phyloP scores from a whole-genome alignment of 2,888 invertebrate genomes.

The Diarsia rubi region DNA sequence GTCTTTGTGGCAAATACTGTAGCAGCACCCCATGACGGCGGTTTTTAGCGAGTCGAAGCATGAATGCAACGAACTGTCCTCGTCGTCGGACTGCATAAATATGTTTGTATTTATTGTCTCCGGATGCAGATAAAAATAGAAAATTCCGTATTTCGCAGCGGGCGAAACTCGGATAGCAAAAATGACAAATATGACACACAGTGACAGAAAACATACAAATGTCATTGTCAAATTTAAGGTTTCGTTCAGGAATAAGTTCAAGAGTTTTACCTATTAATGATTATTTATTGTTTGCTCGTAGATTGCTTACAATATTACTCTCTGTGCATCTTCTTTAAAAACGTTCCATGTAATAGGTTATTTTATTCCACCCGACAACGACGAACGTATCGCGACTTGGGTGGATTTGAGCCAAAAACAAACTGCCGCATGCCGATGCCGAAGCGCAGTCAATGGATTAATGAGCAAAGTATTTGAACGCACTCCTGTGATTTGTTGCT shows the following conservation, averaged over 20 bases:
- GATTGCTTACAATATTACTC: neutral
- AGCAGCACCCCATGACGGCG: slow-evolving; percentile 93
- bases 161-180: slow-evolving; percentile 66
- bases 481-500: slow-evolving; percentile 3
- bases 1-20: slow-evolving; percentile 94
- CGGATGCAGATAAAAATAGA: slow-evolving; percentile 85
- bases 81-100: slow-evolving; percentile 89
- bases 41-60: slow-evolving; percentile 88
- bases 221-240: slow-evolving; percentile 22
- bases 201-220: slow-evolving; percentile 13
- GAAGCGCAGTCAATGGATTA: neutral
- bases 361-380: neutral
- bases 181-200: slow-evolving; percentile 47
- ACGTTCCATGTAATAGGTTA: neutral
- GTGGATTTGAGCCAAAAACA: neutral
- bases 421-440: too few relatives aligned
- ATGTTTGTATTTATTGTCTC: slow-evolving; percentile 83
- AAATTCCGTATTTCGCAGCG: slow-evolving; percentile 80
- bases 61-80: slow-evolving; percentile 87
- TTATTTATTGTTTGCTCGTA: neutral
- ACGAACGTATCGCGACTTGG: neutral
- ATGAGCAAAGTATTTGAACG: slow-evolving; percentile 5
- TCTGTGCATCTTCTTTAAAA: neutral
- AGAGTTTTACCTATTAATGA: neutral
- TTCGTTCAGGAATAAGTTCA: slow-evolving; percentile 30